Conservation (phyloP, 1,140 invertebrate species). For the Galleria mellonella region DNA sequence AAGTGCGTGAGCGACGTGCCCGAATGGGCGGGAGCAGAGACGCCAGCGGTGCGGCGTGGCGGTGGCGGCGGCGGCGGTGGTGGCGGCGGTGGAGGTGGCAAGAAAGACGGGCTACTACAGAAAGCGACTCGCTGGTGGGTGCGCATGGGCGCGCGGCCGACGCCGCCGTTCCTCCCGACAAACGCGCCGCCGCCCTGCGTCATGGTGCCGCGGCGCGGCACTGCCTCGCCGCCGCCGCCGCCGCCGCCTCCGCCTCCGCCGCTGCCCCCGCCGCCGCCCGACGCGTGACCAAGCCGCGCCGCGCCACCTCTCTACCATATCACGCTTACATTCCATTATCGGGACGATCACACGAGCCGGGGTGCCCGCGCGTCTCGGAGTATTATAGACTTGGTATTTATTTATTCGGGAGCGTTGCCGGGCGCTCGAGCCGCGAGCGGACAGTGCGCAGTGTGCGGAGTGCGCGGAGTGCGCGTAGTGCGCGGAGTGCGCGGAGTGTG, state of each 20-base stretch:
- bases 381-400: conserved; percentile 72
- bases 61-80: conserved; percentile 27
- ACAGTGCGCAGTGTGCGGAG: conserved; percentile 21
- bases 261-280: conserved; percentile 40
- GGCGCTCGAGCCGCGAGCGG: conserved; percentile 26
- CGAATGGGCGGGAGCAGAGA: conserved; percentile 57
- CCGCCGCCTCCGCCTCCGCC: conserved; percentile 16
- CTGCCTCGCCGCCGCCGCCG: conserved; percentile 47
- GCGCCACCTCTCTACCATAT: conserved; percentile 39
- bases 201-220: conserved; percentile 58
- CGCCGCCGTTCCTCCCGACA: conserved; percentile 28
- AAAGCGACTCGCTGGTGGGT: conserved; percentile 65
- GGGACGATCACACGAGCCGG: conserved; percentile 54
- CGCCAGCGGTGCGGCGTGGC: conserved; percentile 22
- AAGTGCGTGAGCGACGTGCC: conserved; percentile 74
- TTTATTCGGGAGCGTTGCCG: conserved; percentile 54
- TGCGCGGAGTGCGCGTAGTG: conserved; percentile 15
- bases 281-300: conserved; percentile 33
- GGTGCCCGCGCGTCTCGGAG: conserved; percentile 51
- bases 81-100: conserved; percentile 35
- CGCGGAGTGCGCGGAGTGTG: conserved; percentile 16
- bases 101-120: conserved; percentile 67
- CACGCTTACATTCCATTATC: conserved; percentile 69
- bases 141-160: conserved; percentile 58
- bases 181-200: conserved; percentile 53